A percentile compares a stretch with the other conserved stretches of the same genome.
These are phyloP conservation scores for Mobula hypostoma DNA, from an alignment of 2,113 vertebrate genomes.

Conservation along the genomic window DNA sequence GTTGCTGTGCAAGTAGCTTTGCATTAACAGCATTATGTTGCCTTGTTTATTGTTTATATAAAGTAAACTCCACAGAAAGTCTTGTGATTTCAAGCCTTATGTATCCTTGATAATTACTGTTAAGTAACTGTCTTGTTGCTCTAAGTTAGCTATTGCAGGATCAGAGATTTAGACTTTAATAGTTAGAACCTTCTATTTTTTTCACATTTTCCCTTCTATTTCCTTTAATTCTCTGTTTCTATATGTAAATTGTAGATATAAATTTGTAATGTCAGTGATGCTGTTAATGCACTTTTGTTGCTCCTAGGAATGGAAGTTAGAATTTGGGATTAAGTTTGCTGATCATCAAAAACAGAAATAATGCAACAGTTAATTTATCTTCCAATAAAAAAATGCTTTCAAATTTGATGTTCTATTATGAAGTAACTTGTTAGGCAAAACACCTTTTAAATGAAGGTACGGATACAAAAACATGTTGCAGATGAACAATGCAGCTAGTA, in stretches of 20 bases:
- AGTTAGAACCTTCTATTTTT: background rate
- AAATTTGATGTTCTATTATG: background rate
- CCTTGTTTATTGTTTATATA: too few relatives aligned
- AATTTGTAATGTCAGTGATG: too few relatives aligned
- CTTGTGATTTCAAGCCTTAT: too few relatives aligned
- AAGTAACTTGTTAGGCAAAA: background rate
- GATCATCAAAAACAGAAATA: background rate
- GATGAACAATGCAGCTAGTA: background rate
- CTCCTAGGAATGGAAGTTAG: background rate
- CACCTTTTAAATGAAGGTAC: background rate
- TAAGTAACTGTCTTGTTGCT: too few relatives aligned
- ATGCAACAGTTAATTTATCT: background rate
- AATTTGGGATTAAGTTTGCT: background rate
- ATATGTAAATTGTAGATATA: background rate
- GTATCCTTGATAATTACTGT: too few relatives aligned
- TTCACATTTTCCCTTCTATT: background rate
- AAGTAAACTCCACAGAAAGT: too few relatives aligned
- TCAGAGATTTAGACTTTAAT: background rate
- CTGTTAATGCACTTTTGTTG: background rate
- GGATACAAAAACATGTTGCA: too few relatives aligned
- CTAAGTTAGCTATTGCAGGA: background rate
- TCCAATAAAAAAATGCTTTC: background rate
- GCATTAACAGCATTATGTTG: too few relatives aligned
- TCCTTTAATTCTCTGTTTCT: background rate
- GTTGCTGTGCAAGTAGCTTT: too few relatives aligned